Conservation (phyloP, 2,888 invertebrate genomes). For the Temnothorax unifasciatus region DNA sequence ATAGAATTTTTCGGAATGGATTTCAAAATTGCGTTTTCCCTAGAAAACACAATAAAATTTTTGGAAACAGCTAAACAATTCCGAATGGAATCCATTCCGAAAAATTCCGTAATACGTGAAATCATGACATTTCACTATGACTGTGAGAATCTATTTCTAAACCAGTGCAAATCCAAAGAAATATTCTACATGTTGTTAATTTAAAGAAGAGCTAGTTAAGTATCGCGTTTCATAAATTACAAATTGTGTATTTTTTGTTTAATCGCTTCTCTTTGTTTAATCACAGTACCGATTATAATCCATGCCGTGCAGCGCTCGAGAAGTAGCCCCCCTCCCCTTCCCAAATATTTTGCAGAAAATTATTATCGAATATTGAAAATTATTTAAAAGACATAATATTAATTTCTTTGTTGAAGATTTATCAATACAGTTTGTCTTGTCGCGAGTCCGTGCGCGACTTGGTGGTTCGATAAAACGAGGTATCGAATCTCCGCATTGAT, state of each 20-base stretch:
- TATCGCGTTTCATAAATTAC: neutral
- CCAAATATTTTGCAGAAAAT: neutral
- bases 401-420: neutral
- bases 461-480: conserved; percentile 58
- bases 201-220: neutral
- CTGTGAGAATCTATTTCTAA: conserved; percentile 47
- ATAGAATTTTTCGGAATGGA: too few relatives aligned
- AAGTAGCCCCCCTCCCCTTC: neutral
- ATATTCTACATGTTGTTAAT: neutral
- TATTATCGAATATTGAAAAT: neutral
- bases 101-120: too few relatives aligned
- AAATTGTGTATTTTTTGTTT: neutral
- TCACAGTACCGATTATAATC: neutral
- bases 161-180: neutral
- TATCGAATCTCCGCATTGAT: conserved; percentile 74
- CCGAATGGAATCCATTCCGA: too few relatives aligned
- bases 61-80: too few relatives aligned
- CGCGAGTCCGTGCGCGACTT: conserved; percentile 20
- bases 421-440: conserved; percentile 30
- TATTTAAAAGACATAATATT: neutral
- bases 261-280: neutral
- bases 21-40: too few relatives aligned
- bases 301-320: neutral
- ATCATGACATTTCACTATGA: neutral
- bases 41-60: too few relatives aligned